These are phyloP conservation scores for Drosophila navojoa DNA, from an alignment of 1,140 invertebrate species.

Conservation along the genomic window DNA sequence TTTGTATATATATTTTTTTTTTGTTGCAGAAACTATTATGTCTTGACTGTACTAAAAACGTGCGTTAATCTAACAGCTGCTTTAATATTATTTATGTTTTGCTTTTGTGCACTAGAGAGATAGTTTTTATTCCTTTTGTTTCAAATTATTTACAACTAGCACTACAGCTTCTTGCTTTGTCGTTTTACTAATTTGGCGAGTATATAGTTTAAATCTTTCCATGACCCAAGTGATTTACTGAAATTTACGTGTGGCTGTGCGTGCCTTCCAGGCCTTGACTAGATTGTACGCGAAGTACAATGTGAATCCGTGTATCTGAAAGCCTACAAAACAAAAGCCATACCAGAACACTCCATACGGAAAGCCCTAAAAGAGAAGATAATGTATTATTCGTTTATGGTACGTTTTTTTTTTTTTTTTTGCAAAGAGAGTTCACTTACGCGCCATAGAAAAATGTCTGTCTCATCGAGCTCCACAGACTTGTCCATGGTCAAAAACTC, in stretches of 20 bases:
- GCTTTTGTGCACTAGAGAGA: constrained; percentile 68
- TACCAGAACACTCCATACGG: constrained; percentile 98
- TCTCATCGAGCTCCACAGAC: constrained; percentile 86
- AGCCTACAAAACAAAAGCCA: constrained; percentile 93
- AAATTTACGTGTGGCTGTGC: constrained; percentile 86
- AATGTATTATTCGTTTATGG: background rate
- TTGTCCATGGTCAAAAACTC: constrained; percentile 89
- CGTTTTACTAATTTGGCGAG: constrained; percentile 73
- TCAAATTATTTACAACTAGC: constrained; percentile 79
- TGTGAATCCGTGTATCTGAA: constrained; percentile 96
- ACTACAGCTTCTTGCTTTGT: constrained; percentile 55
- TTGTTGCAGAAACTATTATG: constrained; percentile 50
- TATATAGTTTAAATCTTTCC: constrained; percentile 56
- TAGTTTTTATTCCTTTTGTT: constrained; percentile 42
- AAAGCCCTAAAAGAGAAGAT: constrained; percentile 88
- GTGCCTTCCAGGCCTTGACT: constrained; percentile 92
- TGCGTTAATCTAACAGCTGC: constrained; percentile 73
- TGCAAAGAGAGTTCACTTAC: constrained; percentile 85
- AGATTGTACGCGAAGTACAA: constrained; percentile 95
- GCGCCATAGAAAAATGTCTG: constrained; percentile 91
- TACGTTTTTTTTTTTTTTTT: no score
- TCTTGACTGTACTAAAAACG: constrained; percentile 63
- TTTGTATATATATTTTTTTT: background rate
- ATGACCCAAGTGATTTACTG: constrained; percentile 65
- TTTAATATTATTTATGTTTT: constrained; percentile 52